Conservation (phyloP, 2,888 invertebrate genomes). For the Muschampia plurimacula region DNA sequence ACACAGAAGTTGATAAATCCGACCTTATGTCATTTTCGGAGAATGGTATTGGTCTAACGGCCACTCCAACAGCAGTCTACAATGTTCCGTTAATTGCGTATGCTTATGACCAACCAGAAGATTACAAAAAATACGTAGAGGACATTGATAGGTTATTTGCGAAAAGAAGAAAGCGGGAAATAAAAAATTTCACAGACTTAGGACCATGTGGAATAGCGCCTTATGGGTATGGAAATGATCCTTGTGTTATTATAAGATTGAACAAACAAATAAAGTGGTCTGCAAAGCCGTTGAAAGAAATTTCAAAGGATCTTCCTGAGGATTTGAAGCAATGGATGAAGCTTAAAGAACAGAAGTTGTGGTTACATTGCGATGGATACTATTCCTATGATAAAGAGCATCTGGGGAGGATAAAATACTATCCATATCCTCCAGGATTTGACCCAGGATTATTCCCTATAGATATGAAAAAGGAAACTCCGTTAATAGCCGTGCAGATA, state of each 20-base stretch:
- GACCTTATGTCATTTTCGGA: slow-evolving; percentile 56
- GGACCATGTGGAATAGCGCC: slow-evolving; percentile 71
- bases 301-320: slow-evolving; percentile 58
- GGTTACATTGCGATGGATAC: slow-evolving; percentile 69
- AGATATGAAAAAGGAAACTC: slow-evolving; percentile 53
- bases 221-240: slow-evolving; percentile 70
- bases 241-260: slow-evolving; percentile 72
- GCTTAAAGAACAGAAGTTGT: slow-evolving; percentile 58
- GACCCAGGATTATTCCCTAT: slow-evolving; percentile 65
- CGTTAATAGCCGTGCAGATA: slow-evolving; percentile 70
- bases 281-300: slow-evolving; percentile 60
- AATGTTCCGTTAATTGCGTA: slow-evolving; percentile 69
- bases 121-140: slow-evolving; percentile 64
- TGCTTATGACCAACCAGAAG: slow-evolving; percentile 49
- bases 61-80: slow-evolving; percentile 62
- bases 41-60: slow-evolving; percentile 68
- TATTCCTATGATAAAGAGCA: slow-evolving; percentile 73
- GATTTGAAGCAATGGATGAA: slow-evolving; percentile 63
- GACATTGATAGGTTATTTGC: slow-evolving; percentile 61
- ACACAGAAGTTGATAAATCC: slow-evolving; percentile 48
- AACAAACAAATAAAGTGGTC: slow-evolving; percentile 70
- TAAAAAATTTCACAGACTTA: slow-evolving; percentile 47
- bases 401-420: slow-evolving; percentile 67
- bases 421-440: slow-evolving; percentile 74
- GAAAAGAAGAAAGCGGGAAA: slow-evolving; percentile 55